Evolutionary conservation across 2,797 vertebrate species (phyloP).

Genomic region (Eupleurogrammus muticus): DNA sequence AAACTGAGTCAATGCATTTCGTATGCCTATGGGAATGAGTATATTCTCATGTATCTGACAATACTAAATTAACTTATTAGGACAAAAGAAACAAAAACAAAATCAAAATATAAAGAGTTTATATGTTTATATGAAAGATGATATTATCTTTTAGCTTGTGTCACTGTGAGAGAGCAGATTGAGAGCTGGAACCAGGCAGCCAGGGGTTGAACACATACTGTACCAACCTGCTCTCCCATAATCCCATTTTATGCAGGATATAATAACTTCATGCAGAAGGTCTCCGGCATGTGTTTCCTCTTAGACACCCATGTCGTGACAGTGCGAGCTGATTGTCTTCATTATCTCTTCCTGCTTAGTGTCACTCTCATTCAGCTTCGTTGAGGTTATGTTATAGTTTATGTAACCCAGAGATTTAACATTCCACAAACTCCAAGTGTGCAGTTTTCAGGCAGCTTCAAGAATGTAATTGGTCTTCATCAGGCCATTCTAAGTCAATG

Average conservation of each 20-base stretch:
- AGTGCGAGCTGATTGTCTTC: neutral
- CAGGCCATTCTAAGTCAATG: conserved; percentile 53
- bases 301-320: neutral
- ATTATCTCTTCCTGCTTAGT: neutral
- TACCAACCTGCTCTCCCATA: too few relatives aligned
- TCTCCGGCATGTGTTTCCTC: neutral
- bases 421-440: neutral
- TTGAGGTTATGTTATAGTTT: neutral
- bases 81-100: too few relatives aligned
- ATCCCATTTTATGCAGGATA: too few relatives aligned
- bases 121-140: too few relatives aligned
- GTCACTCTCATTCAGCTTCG: neutral
- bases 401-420: neutral
- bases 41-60: too few relatives aligned
- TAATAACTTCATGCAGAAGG: neutral
- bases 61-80: too few relatives aligned
- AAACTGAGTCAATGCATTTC: too few relatives aligned
- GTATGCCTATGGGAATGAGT: too few relatives aligned
- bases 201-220: neutral
- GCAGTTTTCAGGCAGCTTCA: conserved; percentile 24
- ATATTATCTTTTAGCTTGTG: too few relatives aligned
- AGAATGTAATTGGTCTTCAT: conserved; percentile 43
- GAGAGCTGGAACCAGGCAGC: neutral
- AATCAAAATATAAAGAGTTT: too few relatives aligned
- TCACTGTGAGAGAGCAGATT: too few relatives aligned